phyloP scores from a whole-genome alignment of 1,140 invertebrate genomes.

The Glossosoma conforme region DNA sequence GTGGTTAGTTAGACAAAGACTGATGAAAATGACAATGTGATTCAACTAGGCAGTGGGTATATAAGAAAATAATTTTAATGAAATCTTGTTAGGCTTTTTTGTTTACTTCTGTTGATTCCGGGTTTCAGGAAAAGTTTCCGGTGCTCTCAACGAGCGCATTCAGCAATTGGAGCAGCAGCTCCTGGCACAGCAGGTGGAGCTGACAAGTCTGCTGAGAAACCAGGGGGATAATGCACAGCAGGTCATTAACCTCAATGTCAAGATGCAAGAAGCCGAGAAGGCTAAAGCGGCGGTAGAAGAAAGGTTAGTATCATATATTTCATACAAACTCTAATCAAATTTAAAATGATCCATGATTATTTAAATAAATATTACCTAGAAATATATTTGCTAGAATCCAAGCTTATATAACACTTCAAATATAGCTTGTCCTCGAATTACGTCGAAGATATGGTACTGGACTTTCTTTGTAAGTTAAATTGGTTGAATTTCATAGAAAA shows the following conservation, averaged over 20 bases:
- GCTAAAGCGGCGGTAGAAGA: constrained; percentile 65
- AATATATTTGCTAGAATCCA: too few species aligned
- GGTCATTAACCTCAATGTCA: constrained; percentile 84
- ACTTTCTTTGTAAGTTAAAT: too few species aligned
- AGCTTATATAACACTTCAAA: too few species aligned
- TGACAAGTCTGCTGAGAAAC: constrained; percentile 82
- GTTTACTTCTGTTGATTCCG: too few species aligned
- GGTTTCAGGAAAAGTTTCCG: constrained; percentile 25
- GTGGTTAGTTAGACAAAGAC: constrained; percentile 36
- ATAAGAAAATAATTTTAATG: constrained; percentile 3
- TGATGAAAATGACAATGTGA: constrained; percentile 33
- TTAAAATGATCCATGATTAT: too few species aligned
- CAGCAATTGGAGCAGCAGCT: constrained; percentile 61
- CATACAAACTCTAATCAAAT: too few species aligned
- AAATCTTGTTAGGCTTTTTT: neutral
- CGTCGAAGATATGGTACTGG: too few species aligned
- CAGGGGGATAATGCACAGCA: constrained; percentile 90
- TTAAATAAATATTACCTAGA: too few species aligned
- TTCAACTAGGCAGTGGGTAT: too few species aligned
- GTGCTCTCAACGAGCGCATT: constrained; percentile 32
- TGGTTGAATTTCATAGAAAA: too few species aligned
- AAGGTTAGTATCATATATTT: constrained; percentile 62
- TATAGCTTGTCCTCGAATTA: too few species aligned
- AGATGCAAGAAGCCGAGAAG: constrained; percentile 82
- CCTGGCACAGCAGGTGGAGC: constrained; percentile 82